Conservation (phyloP, 2,113 vertebrate genomes). For the Tragelaphus strepsiceros region DNA sequence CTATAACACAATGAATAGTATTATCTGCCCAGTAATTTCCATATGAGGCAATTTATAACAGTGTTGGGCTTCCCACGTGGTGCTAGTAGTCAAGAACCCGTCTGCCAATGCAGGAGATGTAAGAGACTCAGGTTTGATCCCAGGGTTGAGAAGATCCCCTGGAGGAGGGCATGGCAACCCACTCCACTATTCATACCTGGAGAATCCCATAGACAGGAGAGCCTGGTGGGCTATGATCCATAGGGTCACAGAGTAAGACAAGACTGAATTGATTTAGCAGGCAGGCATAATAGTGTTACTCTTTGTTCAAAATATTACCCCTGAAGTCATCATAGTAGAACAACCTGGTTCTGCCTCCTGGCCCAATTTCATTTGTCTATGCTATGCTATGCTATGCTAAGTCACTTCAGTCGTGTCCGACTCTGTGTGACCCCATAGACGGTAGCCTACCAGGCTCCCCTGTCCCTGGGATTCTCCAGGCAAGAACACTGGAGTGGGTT, state of each 20-base stretch:
- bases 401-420: no score
- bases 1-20: background rate
- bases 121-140: background rate
- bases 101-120: background rate
- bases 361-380: background rate
- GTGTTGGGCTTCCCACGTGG: background rate
- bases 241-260: background rate
- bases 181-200: background rate
- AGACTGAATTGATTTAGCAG: background rate
- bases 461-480: no score
- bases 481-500: no score
- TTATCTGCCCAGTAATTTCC: background rate
- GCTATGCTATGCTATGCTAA: no score
- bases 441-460: no score
- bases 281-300: background rate
- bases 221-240: background rate
- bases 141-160: background rate
- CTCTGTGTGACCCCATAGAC: no score
- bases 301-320: background rate
- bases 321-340: background rate
- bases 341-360: background rate
- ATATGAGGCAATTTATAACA: background rate
- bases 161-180: background rate
- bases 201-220: background rate
- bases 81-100: background rate